Percentiles rank a stretch among this genome's conserved stretches.
These are phyloP conservation scores for Drepana falcataria DNA, from an alignment of 2,888 invertebrate genomes.

Conservation along the genomic window DNA sequence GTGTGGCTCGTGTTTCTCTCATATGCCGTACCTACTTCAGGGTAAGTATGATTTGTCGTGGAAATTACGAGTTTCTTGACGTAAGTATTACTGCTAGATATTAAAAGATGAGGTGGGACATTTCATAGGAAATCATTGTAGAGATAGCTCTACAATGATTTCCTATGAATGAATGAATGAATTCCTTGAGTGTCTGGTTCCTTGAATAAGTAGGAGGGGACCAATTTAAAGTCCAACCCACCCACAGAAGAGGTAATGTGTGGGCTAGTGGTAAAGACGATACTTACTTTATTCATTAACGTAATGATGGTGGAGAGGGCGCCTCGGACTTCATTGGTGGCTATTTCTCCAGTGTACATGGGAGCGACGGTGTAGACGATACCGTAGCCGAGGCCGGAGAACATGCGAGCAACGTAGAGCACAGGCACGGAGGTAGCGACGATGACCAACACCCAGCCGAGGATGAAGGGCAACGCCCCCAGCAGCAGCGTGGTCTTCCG, in stretches of 20 bases:
- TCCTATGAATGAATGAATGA: too few species aligned
- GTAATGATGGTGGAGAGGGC: constrained; percentile 81
- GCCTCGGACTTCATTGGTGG: constrained; percentile 79
- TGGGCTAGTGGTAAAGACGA: not conserved
- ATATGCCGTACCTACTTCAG: not conserved
- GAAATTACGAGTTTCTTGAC: too few species aligned
- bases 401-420: constrained; percentile 79
- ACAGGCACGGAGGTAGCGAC: constrained; percentile 74
- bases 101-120: not conserved
- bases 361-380: constrained; percentile 80
- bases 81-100: too few species aligned
- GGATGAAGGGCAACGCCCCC: constrained; percentile 79
- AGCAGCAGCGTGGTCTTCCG: constrained; percentile 82
- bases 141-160: too few species aligned
- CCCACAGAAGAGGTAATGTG: too few species aligned
- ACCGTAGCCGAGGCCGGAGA: constrained; percentile 82
- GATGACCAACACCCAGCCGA: constrained; percentile 82
- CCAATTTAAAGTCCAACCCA: too few species aligned
- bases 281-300: constrained; percentile 74
- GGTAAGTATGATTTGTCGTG: not conserved
- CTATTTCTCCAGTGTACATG: constrained; percentile 82
- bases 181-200: too few species aligned
- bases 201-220: too few species aligned
- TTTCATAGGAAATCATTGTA: too few species aligned
- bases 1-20: not conserved